phyloP scores from a whole-genome alignment of 2,113 vertebrate species.

The Passer montanus region DNA sequence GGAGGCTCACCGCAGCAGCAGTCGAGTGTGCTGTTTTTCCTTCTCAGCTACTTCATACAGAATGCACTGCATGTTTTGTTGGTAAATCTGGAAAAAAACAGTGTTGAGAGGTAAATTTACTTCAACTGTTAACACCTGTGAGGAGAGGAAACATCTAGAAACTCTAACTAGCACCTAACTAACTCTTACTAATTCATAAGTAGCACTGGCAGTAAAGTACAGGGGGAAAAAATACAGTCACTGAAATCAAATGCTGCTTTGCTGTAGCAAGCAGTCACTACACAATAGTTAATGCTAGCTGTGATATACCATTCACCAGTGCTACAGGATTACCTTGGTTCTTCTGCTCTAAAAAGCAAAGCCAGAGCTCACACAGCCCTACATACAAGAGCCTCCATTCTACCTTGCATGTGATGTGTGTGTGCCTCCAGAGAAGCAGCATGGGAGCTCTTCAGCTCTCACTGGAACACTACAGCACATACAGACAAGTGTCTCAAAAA shows the following conservation, averaged over 20 bases:
- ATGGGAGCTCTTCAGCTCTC: not conserved
- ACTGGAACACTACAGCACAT: not conserved
- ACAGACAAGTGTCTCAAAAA: not conserved
- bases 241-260: not conserved
- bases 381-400: not conserved
- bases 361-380: not conserved
- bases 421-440: not conserved
- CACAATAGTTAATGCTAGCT: not conserved
- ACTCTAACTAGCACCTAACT: not conserved
- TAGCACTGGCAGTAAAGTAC: not conserved
- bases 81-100: slow-evolving; percentile 68
- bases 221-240: not conserved
- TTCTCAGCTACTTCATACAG: slow-evolving; percentile 60
- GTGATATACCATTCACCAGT: not conserved
- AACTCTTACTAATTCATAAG: not conserved
- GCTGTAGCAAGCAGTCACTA: not conserved
- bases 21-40: slow-evolving; percentile 2
- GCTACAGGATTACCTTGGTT: not conserved
- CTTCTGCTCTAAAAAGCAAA: not conserved
- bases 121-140: not conserved
- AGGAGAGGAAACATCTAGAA: not conserved
- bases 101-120: not conserved
- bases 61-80: not conserved
- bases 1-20: slow-evolving; percentile 67
- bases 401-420: no score